Percentiles rank a stretch among this genome's conserved stretches.
Evolutionary conservation across 2,113 vertebrate genomes (phyloP).

Genomic region (Phylloscopus trochiloides): DNA sequence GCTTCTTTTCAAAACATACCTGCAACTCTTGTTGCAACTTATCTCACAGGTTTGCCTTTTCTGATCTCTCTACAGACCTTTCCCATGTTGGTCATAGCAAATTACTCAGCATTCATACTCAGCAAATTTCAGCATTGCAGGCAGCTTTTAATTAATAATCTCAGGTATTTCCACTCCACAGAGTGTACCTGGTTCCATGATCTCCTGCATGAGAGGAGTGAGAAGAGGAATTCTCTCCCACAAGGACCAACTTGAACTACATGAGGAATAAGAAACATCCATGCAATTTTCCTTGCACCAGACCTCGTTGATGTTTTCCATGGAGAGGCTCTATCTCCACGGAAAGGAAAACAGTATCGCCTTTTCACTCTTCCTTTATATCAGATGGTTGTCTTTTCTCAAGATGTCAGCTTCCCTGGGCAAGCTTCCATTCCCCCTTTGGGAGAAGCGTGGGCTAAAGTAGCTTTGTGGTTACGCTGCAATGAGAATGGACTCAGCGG

Average conservation of each 20-base stretch:
- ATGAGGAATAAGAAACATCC: neutral
- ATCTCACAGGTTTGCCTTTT: neutral
- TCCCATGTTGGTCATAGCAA: neutral
- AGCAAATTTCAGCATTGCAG: neutral
- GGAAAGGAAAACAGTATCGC: neutral
- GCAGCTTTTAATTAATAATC: neutral
- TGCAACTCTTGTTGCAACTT: neutral
- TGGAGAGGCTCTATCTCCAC: neutral
- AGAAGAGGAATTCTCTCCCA: neutral
- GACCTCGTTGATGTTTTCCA: neutral
- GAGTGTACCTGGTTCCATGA: neutral
- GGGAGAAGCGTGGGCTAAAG: neutral
- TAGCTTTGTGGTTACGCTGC: neutral
- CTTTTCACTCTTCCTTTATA: neutral
- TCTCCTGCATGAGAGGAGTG: neutral
- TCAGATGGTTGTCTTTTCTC: neutral
- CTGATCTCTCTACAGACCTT: neutral
- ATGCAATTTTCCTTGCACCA: neutral
- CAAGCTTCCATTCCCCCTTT: neutral
- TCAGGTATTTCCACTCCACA: neutral
- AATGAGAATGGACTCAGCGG: accelerated
- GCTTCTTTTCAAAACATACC: neutral
- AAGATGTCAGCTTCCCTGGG: neutral
- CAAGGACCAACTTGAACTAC: neutral
- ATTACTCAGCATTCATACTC: neutral